Evolutionary conservation across 2,113 vertebrate species (phyloP).

Genomic region (Phylloscopus whistleri): DNA sequence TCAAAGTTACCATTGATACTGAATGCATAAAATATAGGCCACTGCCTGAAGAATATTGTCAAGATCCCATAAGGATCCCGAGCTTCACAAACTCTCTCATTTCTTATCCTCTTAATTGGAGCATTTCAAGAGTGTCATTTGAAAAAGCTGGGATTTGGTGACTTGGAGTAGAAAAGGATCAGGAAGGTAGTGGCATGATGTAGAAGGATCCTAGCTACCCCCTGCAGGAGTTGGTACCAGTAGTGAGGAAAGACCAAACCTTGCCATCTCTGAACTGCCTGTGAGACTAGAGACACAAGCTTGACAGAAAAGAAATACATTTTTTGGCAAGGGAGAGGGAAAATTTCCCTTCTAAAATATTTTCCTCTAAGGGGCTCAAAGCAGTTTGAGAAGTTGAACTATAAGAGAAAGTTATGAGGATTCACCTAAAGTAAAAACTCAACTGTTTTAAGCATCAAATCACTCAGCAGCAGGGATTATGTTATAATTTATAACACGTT

Average conservation of each 20-base stretch:
- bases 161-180: background rate
- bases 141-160: background rate
- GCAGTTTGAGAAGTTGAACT: background rate
- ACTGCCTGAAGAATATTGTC: conserved; percentile 28
- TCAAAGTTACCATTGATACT: background rate
- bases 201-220: background rate
- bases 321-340: background rate
- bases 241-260: background rate
- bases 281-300: background rate
- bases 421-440: conserved; percentile 32
- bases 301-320: background rate
- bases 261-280: background rate
- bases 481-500: conserved; percentile 30
- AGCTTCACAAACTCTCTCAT: background rate
- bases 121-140: background rate
- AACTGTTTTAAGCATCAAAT: conserved; percentile 47
- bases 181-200: background rate
- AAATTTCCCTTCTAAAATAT: background rate
- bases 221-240: fast-evolving
- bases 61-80: conserved; percentile 5
- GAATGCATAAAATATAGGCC: conserved; percentile 38
- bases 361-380: background rate
- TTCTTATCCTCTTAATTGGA: background rate
- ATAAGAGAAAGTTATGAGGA: background rate
- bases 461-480: conserved; percentile 9